Evolutionary conservation across 2,888 invertebrate species (phyloP), one percentile per base, ranked within the genome.

Genomic region (Carterocephalus palaemon): DNA sequence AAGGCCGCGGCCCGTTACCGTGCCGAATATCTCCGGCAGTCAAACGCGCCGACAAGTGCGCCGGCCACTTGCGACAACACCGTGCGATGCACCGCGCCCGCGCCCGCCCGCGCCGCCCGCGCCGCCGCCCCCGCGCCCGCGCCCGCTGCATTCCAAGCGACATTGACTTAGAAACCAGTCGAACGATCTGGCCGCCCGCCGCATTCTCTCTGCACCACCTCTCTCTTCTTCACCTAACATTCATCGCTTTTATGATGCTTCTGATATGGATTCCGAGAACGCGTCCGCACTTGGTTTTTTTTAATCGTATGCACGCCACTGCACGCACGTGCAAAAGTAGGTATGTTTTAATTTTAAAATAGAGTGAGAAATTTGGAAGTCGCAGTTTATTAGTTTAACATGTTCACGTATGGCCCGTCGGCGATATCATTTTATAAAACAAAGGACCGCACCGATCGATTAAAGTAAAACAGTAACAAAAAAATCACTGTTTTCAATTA

Each of bases 1-100:
- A 85, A 86, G 84, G 84, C 84, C 82, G 76, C 75, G 83, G 81
- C 75, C 85, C 85, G 85, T 85, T 85, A 85, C 84, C 75, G 84
- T 80, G 84, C 84, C 85, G 84, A 85, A 85, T 83, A 84, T 84
- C 84, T 83, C 81, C 73, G 70, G 71, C 81, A 77, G 78, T 83
- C 84, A 84, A 84, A 84, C 80, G 84, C 75, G 82, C 84, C 85
- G 83, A 82, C 85, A 83, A 85, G 84, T 84, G 85, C 81, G 81
- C 66, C 70, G 72, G 75, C 77, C 82, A 81, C 84, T 83, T 80
- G 82, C 81, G 84, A 83, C 84, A 80, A 82, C 81, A 79, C 72
- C 73, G 76, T 66, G 61, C 79, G 77, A 76, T 75, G 80, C 57
- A 57, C 51, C 55, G 49, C 72, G 70, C 70, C 68, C 61, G 64